A percentile compares a stretch with the other conserved stretches of the same genome.
phyloP scores from a whole-genome alignment of 2,888 invertebrate genomes.

The Hydroisotoma schaefferi region DNA sequence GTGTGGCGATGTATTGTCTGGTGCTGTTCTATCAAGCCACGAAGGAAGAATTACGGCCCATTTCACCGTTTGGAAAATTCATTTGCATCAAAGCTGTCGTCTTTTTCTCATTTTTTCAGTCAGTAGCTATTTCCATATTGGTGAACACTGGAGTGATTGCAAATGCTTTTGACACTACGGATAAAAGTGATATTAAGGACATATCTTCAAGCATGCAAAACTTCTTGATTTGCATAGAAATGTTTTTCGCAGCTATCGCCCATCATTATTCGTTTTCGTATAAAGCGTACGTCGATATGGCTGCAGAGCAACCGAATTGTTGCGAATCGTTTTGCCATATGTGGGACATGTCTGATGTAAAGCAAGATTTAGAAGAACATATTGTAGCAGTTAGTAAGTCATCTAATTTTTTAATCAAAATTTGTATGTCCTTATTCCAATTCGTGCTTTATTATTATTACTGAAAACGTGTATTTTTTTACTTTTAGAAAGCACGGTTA shows the following conservation, averaged over 20 bases:
- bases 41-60: slow-evolving; percentile 77
- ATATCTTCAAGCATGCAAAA: slow-evolving; percentile 83
- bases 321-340: slow-evolving; percentile 82
- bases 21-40: slow-evolving; percentile 91
- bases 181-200: slow-evolving; percentile 65
- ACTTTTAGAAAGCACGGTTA: slow-evolving; percentile 38
- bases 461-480: neutral
- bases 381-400: slow-evolving; percentile 77
- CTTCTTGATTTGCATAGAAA: slow-evolving; percentile 94
- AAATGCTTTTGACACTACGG: slow-evolving; percentile 67
- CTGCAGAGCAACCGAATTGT: slow-evolving; percentile 58
- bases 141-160: slow-evolving; percentile 79
- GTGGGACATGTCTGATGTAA: slow-evolving; percentile 96
- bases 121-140: slow-evolving; percentile 79
- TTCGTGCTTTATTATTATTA: neutral
- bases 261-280: slow-evolving; percentile 96
- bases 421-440: neutral
- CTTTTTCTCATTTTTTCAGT: slow-evolving; percentile 98
- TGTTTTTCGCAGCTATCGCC: slow-evolving; percentile 93
- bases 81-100: slow-evolving; percentile 96
- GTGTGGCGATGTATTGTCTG: slow-evolving; percentile 93
- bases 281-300: slow-evolving; percentile 67
- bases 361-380: slow-evolving; percentile 87
- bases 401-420: neutral
- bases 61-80: slow-evolving; percentile 93